Evolutionary conservation across 2,113 vertebrate genomes (phyloP).

Genomic region (Periophthalmodon schlosseri): DNA sequence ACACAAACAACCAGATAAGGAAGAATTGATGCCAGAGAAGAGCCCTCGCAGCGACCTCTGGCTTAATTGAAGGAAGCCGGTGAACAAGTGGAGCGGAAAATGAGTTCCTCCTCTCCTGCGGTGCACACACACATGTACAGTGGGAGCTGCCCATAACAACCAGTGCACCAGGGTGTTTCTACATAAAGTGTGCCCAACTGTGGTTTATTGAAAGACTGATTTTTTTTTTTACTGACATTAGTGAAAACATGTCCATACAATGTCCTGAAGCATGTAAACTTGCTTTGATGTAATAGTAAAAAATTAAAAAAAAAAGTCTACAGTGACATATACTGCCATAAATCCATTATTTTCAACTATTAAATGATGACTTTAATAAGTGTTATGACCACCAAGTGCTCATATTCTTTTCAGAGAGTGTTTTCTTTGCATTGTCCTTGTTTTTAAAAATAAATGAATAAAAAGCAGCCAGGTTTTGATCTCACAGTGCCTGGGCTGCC

Average conservation of each 20-base stretch:
- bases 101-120: conserved; percentile 52
- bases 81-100: conserved; percentile 67
- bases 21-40: conserved; percentile 53
- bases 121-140: conserved; percentile 34
- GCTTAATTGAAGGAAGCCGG: conserved; percentile 66
- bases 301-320: too few species aligned
- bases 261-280: not conserved
- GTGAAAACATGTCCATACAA: conserved; percentile 8
- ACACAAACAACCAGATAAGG: conserved; percentile 35
- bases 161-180: conserved; percentile 28
- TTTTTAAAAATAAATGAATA: too few species aligned
- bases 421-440: too few species aligned
- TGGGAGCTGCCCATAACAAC: conserved; percentile 36
- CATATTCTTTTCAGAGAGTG: too few species aligned
- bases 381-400: too few species aligned
- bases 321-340: too few species aligned
- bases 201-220: conserved; percentile 16
- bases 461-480: too few species aligned
- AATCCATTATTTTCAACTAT: too few species aligned
- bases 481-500: too few species aligned
- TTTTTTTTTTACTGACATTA: conserved; percentile 18
- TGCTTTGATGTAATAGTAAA: not conserved
- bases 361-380: too few species aligned
- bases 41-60: conserved; percentile 51
- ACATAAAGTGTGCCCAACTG: conserved; percentile 36